Conservation (phyloP, 2,113 vertebrate genomes). For the Albula glossodonta region DNA sequence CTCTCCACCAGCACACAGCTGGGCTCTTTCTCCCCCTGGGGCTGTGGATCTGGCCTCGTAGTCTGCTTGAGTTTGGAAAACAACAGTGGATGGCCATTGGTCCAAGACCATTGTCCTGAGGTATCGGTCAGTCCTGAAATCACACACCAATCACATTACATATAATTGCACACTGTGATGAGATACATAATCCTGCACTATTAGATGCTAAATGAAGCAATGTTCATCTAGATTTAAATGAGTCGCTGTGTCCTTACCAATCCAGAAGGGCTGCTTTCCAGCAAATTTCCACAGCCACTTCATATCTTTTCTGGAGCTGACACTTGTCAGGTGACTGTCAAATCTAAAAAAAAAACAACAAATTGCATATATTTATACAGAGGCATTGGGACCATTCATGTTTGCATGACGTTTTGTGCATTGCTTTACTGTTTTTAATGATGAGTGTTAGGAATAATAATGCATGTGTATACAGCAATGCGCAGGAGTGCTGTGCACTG, state of each 20-base stretch:
- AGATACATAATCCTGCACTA: constrained; percentile 31
- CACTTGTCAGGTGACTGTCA: constrained; percentile 65
- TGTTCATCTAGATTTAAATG: constrained; percentile 32
- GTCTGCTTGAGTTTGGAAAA: constrained; percentile 52
- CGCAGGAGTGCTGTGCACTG: constrained; percentile 60
- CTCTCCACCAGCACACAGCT: constrained; percentile 65
- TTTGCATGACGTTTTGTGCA: not conserved
- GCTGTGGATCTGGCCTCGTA: not conserved
- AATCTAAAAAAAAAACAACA: constrained; percentile 56
- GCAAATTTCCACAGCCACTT: constrained; percentile 71
- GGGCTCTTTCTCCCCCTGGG: not conserved
- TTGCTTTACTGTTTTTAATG: not conserved
- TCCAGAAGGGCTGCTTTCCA: constrained; percentile 66
- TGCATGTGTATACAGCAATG: constrained; percentile 52
- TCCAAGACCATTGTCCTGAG: constrained; percentile 51
- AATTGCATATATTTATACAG: constrained; percentile 29
- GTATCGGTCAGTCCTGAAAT: constrained; percentile 55
- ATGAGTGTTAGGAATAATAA: not conserved
- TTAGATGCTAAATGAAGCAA: not conserved
- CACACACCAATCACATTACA: constrained; percentile 19
- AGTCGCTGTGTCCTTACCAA: constrained; percentile 54
- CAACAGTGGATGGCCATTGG: constrained; percentile 36
- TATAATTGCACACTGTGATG: constrained; percentile 34
- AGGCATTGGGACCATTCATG: not conserved
- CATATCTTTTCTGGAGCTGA: constrained; percentile 64